Conservation (phyloP, 2,113 vertebrate species). For the Morphnarchus princeps region DNA sequence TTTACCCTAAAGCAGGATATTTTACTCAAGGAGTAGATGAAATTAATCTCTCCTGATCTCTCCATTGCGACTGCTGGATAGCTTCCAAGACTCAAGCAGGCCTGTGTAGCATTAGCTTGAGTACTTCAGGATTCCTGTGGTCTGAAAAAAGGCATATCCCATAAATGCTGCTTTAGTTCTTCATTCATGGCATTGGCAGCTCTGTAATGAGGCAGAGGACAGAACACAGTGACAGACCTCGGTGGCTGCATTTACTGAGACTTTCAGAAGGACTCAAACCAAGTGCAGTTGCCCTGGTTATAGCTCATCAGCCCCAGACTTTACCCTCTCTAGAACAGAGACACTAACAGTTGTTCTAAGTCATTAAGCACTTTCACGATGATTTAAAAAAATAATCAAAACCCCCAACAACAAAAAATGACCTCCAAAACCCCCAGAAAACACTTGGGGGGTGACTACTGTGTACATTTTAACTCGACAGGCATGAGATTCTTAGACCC, state of each 20-base stretch:
- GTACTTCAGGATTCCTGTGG: not conserved
- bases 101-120: not conserved
- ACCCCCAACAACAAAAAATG: not conserved
- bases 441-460: not conserved
- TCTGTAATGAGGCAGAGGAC: not conserved
- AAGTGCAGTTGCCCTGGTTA: not conserved
- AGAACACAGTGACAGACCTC: not conserved
- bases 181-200: not conserved
- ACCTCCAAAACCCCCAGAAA: not conserved
- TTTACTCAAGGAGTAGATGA: not conserved
- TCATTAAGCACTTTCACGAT: not conserved
- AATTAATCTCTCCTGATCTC: not conserved
- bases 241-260: fast-evolving
- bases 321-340: not conserved
- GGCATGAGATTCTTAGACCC: not conserved
- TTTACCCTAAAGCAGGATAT: not conserved
- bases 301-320: not conserved
- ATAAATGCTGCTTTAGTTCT: not conserved
- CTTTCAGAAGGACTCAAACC: not conserved
- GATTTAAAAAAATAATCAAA: not conserved
- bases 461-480: not conserved
- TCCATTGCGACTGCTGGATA: not conserved
- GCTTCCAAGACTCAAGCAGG: not conserved
- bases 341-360: not conserved
- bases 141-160: not conserved